phyloP scores from a whole-genome alignment of 37 sponge, comb jelly and placozoan species.

The Chondrilla cf. caribensis region DNA sequence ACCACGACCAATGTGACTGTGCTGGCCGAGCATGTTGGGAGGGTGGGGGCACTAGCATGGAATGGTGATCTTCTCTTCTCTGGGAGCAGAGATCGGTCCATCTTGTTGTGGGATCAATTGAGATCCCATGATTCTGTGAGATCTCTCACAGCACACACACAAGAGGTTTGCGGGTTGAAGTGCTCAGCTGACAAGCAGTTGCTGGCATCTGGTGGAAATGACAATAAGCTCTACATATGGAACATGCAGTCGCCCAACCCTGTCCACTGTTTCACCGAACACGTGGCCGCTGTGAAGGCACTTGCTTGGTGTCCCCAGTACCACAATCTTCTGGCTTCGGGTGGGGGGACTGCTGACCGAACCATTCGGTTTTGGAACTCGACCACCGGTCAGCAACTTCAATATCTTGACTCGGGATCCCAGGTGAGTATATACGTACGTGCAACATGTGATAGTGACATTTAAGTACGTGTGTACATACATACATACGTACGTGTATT shows the following conservation, averaged over 20 bases:
- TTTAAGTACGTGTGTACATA: background rate
- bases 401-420: constrained; percentile 83
- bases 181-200: constrained; percentile 89
- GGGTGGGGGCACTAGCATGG: constrained; percentile 89
- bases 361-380: constrained; percentile 95
- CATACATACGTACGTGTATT: background rate
- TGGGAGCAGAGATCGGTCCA: constrained; percentile 81
- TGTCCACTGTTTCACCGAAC: constrained; percentile 68
- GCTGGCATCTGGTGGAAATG: constrained; percentile 95
- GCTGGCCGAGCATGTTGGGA: constrained; percentile 62
- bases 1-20: constrained; percentile 34
- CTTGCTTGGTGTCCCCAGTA: constrained; percentile 96
- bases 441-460: too few relatives aligned
- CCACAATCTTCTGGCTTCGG: constrained; percentile 86
- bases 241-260: constrained; percentile 48
- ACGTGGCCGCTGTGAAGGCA: constrained; percentile 95
- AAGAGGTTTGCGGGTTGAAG: constrained; percentile 95
- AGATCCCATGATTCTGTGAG: constrained; percentile 29
- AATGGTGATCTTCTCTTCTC: constrained; percentile 74
- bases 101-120: constrained; percentile 81
- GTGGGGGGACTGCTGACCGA: constrained; percentile 94
- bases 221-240: constrained; percentile 87
- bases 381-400: constrained; percentile 72
- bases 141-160: constrained; percentile 72
- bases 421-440: constrained; percentile 51